phyloP scores from a whole-genome alignment of 2,888 invertebrate genomes.

The Trichogramma dendrolimi region DNA sequence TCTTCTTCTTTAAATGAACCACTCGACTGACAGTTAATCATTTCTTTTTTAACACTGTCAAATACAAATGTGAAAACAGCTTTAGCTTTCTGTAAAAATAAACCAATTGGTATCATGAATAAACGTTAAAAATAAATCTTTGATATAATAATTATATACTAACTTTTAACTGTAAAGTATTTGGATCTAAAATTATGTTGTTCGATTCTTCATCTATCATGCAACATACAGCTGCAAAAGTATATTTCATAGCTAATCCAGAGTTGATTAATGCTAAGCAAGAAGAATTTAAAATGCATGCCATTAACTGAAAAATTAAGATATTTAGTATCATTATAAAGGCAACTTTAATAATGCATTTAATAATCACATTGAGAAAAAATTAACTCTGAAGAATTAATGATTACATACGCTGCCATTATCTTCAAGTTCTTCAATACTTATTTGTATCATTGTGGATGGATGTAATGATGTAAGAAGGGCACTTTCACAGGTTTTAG shows the following conservation, averaged over 20 bases:
- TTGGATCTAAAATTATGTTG: constrained; percentile 64
- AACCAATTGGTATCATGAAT: constrained; percentile 16
- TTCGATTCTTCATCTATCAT: constrained; percentile 60
- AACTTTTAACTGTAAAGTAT: constrained; percentile 51
- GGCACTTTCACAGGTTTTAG: constrained; percentile 72
- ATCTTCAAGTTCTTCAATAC: constrained; percentile 84
- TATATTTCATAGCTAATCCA: constrained; percentile 76
- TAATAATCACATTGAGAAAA: background rate
- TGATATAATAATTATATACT: constrained; percentile 28
- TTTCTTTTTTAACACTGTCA: constrained; percentile 60
- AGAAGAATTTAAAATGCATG: constrained; percentile 76
- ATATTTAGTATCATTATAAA: constrained; percentile 23
- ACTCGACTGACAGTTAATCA: constrained; percentile 65
- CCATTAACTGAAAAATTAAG: constrained; percentile 61
- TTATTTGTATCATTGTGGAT: constrained; percentile 71
- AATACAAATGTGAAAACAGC: constrained; percentile 73
- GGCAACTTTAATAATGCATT: background rate
- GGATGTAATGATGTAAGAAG: constrained; percentile 72
- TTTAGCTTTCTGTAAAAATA: constrained; percentile 53
- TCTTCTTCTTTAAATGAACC: constrained; percentile 67
- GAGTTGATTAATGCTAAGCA: constrained; percentile 80
- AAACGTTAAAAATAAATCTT: background rate
- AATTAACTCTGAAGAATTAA: constrained; percentile 1
- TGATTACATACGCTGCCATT: constrained; percentile 66
- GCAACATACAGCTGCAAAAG: constrained; percentile 76